phyloP scores from a whole-genome alignment of 2,888 invertebrate genomes.

The Drosophila peninsularis region DNA sequence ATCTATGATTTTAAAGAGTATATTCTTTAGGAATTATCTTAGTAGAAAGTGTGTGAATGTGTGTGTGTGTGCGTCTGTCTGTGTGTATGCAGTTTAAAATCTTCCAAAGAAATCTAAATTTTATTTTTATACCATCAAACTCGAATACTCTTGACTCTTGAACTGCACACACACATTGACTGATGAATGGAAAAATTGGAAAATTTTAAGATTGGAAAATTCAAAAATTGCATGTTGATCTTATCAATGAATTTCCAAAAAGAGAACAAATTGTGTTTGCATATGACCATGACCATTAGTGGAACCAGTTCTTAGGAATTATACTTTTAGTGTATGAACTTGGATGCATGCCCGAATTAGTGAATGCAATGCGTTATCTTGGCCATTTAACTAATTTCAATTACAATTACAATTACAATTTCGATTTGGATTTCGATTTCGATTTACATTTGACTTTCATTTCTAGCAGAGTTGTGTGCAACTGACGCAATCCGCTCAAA shows the following conservation, averaged over 20 bases:
- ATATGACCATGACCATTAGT: constrained; percentile 9
- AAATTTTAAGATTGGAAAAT: constrained; percentile 30
- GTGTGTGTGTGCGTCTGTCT: not conserved
- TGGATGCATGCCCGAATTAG: constrained; percentile 70
- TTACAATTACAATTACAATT: constrained; percentile 44
- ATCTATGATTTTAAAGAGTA: constrained; percentile 36
- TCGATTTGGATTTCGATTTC: constrained; percentile 50
- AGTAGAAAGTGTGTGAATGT: constrained; percentile 5
- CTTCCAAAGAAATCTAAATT: not conserved
- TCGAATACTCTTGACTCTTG: not conserved
- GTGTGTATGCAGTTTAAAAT: constrained; percentile 30
- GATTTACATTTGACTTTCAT: constrained; percentile 25
- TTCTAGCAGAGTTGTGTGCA: constrained; percentile 57
- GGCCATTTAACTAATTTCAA: constrained; percentile 61
- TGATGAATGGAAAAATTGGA: not conserved
- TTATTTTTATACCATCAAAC: not conserved
- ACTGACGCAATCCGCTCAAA: constrained; percentile 3
- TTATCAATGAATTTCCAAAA: constrained; percentile 40
- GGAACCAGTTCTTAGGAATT: constrained; percentile 48
- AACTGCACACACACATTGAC: constrained; percentile 29
- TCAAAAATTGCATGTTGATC: constrained; percentile 44
- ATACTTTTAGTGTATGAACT: constrained; percentile 60
- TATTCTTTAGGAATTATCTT: constrained; percentile 32
- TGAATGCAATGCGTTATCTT: constrained; percentile 70
- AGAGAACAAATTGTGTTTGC: constrained; percentile 4